phyloP scores from a whole-genome alignment of 2,888 invertebrate species.

The Elaeidobius kamerunicus region DNA sequence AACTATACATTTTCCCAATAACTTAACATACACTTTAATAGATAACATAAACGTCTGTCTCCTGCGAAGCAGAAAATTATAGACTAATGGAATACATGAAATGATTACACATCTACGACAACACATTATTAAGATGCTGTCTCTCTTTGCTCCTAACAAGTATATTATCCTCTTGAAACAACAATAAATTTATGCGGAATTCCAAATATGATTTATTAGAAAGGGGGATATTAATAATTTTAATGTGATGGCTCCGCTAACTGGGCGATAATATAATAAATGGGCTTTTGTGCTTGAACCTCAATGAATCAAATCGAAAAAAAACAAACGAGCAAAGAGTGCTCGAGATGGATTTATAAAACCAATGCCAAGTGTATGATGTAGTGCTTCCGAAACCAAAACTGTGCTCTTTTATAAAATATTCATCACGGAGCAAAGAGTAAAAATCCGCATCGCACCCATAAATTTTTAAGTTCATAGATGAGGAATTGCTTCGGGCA shows the following conservation, averaged over 20 bases:
- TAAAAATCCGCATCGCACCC: too few species aligned
- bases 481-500: too few species aligned
- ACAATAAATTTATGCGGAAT: constrained; percentile 10
- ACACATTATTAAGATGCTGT: constrained; percentile 2
- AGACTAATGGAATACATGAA: constrained; percentile 4
- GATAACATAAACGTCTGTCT: not conserved
- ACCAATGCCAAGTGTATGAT: not conserved
- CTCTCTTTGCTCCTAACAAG: constrained; percentile 2
- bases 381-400: not conserved
- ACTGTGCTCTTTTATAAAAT: not conserved
- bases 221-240: not conserved
- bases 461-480: too few species aligned
- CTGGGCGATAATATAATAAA: not conserved
- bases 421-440: too few species aligned
- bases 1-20: too few species aligned
- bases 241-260: constrained; percentile 1
- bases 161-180: constrained; percentile 6
- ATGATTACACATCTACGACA: constrained; percentile 1
- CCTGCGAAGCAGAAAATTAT: constrained; percentile 2
- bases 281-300: not conserved
- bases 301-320: not conserved
- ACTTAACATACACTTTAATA: not conserved
- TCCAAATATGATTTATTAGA: constrained; percentile 1
- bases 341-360: not conserved
- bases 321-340: not conserved